Evolutionary conservation across 1,140 invertebrate genomes (phyloP).

Genomic region (Alviniconcha marisindica): DNA sequence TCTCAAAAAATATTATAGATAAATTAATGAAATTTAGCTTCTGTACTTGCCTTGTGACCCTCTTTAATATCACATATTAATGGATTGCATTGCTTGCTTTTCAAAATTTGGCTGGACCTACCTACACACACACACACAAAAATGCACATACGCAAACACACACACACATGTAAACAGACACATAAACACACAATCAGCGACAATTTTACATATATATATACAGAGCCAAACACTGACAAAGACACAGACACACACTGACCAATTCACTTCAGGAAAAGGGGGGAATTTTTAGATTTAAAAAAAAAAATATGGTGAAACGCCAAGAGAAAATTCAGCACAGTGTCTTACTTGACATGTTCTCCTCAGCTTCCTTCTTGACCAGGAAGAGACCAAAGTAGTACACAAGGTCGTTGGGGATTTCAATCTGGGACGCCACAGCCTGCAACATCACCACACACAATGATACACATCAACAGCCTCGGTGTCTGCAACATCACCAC

Average conservation of each 20-base stretch:
- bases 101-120: too few relatives aligned
- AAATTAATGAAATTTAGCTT: too few relatives aligned
- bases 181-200: too few relatives aligned
- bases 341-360: conserved; percentile 80
- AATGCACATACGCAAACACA: background rate
- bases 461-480: too few relatives aligned
- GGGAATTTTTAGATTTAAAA: too few relatives aligned
- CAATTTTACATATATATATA: background rate
- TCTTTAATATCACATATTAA: too few relatives aligned
- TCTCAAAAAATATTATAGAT: too few relatives aligned
- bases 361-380: conserved; percentile 85
- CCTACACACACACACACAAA: background rate
- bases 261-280: background rate
- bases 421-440: conserved; percentile 85
- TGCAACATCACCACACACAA: conserved; percentile 77
- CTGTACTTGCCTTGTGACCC: too few relatives aligned
- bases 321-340: background rate
- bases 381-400: conserved; percentile 94
- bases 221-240: background rate
- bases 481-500: too few relatives aligned
- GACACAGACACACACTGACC: background rate
- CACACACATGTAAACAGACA: background rate
- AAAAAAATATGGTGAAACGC: background rate
- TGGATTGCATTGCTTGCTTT: too few relatives aligned
- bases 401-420: conserved; percentile 85